Evolutionary conservation across 2,888 invertebrate species (phyloP).

Genomic region (Bruchidius siliquastri): DNA sequence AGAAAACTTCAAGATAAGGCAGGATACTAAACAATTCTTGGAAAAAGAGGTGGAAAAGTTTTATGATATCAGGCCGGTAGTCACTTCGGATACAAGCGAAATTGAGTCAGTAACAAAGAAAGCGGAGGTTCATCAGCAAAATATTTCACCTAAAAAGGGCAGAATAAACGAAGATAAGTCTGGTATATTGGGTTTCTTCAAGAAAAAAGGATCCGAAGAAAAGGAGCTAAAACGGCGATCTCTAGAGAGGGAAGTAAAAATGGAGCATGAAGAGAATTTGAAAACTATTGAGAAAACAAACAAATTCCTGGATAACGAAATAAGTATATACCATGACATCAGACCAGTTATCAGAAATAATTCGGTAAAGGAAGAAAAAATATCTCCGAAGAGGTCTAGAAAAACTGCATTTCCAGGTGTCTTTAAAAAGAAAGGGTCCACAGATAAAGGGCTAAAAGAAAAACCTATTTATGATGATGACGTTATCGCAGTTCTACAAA

Average conservation of each 20-base stretch:
- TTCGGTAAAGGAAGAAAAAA: background rate
- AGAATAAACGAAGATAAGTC: background rate
- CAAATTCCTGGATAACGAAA: background rate
- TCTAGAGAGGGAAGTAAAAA: slow-evolving; percentile 14
- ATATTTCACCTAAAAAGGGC: background rate
- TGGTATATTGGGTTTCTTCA: slow-evolving; percentile 7
- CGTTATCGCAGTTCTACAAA: background rate
- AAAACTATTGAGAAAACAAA: background rate
- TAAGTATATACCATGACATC: too few relatives aligned
- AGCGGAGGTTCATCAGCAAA: background rate
- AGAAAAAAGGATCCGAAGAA: slow-evolving; percentile 13
- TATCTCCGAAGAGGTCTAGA: background rate
- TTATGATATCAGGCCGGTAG: slow-evolving; percentile 20
- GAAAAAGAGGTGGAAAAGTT: slow-evolving; percentile 24
- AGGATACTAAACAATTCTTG: slow-evolving; percentile 20
- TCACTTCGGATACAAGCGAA: background rate
- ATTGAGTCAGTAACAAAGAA: too few relatives aligned
- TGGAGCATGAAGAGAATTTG: slow-evolving; percentile 22
- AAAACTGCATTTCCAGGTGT: background rate
- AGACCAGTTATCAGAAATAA: too few relatives aligned
- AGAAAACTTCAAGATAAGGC: slow-evolving; percentile 10
- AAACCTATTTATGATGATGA: background rate
- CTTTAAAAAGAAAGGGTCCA: background rate
- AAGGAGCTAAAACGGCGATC: slow-evolving; percentile 5
- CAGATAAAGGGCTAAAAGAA: background rate